These are phyloP conservation scores for Athene noctua DNA, from an alignment of 2,113 vertebrate genomes.

Conservation along the genomic window DNA sequence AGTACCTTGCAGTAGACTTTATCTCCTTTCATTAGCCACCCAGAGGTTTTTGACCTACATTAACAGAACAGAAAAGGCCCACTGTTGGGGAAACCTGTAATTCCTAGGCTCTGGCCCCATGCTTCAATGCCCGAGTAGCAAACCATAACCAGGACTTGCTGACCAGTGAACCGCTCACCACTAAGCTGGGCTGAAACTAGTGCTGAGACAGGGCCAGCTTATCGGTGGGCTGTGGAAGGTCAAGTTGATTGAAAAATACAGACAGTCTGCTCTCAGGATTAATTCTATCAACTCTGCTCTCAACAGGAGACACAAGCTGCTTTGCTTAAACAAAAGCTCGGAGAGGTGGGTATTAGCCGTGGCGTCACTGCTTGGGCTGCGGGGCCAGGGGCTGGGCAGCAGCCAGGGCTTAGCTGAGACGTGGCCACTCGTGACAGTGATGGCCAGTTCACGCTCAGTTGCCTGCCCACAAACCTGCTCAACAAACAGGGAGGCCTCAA, in stretches of 20 bases:
- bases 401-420: neutral
- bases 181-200: neutral
- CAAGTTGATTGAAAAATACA: neutral
- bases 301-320: neutral
- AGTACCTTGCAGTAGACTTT: neutral
- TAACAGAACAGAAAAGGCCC: neutral
- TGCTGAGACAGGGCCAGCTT: neutral
- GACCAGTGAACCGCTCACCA: neutral
- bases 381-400: neutral
- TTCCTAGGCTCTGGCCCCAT: neutral
- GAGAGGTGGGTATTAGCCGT: neutral
- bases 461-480: neutral
- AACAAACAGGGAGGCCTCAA: neutral
- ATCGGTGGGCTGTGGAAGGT: neutral
- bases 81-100: neutral
- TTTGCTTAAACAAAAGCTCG: neutral
- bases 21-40: neutral
- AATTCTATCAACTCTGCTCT: neutral
- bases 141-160: neutral
- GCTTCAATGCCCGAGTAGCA: neutral
- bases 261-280: neutral
- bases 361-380: neutral
- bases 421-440: fast-evolving
- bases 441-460: neutral
- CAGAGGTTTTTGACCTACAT: neutral